Evolutionary conservation across 2,888 invertebrate genomes (phyloP).

Genomic region (Cistogaster globosa): DNA sequence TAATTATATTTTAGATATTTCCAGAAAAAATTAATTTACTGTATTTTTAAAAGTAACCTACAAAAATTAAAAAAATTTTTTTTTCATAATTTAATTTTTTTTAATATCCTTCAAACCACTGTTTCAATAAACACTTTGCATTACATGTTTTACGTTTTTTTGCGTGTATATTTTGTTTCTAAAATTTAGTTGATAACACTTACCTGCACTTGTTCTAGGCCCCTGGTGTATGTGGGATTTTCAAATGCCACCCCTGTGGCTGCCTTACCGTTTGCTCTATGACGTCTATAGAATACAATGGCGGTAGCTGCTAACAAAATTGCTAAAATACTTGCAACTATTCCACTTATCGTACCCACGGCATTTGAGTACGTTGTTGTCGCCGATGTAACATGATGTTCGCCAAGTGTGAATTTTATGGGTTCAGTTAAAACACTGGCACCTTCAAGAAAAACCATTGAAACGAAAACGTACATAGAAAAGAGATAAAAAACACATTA

Average conservation of each 20-base stretch:
- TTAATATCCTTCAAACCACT: background rate
- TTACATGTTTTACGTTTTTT: background rate
- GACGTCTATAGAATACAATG: conserved; percentile 82
- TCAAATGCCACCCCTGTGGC: conserved; percentile 91
- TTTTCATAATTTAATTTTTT: too few species aligned
- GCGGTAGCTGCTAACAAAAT: conserved; percentile 81
- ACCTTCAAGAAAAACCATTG: conserved; percentile 81
- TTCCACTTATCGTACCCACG: conserved; percentile 82
- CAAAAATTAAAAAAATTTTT: too few species aligned
- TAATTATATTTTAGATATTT: too few species aligned
- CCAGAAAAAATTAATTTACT: too few species aligned
- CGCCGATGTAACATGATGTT: conserved; percentile 88
- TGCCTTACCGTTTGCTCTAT: conserved; percentile 79
- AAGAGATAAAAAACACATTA: background rate
- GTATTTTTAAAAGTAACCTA: too few species aligned
- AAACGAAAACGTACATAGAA: background rate
- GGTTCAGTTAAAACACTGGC: conserved; percentile 90
- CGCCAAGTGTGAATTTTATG: conserved; percentile 89
- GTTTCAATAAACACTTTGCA: conserved; percentile 8
- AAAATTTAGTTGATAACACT: conserved; percentile 47
- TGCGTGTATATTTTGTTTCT: conserved; percentile 2
- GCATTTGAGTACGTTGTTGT: conserved; percentile 83
- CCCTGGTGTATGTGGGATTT: conserved; percentile 92
- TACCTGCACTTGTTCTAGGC: conserved; percentile 90
- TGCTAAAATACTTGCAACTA: conserved; percentile 82